Conservation (phyloP, 2,113 vertebrate species). For the Mionectes macconnelli region DNA sequence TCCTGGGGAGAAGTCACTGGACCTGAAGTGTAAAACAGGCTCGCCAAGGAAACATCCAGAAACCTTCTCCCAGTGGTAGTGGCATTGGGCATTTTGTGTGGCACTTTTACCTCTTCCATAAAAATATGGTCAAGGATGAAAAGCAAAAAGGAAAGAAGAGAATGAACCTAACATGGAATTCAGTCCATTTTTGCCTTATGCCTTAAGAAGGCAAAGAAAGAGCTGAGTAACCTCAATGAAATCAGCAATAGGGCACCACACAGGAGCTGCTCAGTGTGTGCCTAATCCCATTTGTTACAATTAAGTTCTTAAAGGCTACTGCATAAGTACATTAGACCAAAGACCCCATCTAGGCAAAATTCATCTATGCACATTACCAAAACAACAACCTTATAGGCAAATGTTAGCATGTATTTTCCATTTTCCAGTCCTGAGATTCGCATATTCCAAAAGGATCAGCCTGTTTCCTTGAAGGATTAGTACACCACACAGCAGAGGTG, state of each 20-base stretch:
- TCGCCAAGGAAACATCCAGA: not conserved
- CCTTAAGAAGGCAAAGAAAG: not conserved
- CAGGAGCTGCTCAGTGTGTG: accelerated
- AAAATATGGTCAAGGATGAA: not conserved
- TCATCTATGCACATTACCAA: not conserved
- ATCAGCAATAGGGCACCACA: not conserved
- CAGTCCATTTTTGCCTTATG: not conserved
- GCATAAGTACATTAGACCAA: not conserved
- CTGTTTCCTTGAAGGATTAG: not conserved
- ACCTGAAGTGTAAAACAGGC: not conserved
- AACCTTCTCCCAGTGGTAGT: not conserved
- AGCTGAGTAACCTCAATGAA: not conserved
- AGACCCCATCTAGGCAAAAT: not conserved
- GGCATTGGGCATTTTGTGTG: not conserved
- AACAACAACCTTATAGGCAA: not conserved
- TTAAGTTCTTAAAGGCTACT: not conserved
- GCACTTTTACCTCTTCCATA: not conserved
- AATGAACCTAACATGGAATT: not conserved
- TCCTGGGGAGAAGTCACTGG: not conserved
- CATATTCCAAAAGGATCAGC: not conserved
- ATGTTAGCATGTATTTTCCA: not conserved
- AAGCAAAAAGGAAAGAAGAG: not conserved
- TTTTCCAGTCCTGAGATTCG: not conserved
- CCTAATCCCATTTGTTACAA: not conserved
- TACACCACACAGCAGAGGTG: not conserved